Percentiles rank a stretch among this genome's conserved stretches.
Evolutionary conservation across 2,888 invertebrate genomes (phyloP).

Genomic region (Drosophila meridionalis): DNA sequence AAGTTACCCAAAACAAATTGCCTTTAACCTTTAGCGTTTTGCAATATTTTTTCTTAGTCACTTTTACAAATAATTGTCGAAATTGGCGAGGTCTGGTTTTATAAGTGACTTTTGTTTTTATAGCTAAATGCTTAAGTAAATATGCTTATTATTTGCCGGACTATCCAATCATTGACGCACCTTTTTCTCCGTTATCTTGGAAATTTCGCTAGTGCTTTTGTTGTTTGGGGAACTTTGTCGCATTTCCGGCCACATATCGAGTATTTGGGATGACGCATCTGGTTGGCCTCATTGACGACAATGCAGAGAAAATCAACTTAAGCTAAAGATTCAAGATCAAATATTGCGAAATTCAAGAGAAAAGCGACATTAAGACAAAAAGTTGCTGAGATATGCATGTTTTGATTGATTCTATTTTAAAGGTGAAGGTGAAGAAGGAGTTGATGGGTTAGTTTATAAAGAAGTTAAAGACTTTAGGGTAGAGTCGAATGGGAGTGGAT

Average conservation of each 20-base stretch:
- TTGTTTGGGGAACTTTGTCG: conserved; percentile 43
- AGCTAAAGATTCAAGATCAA: conserved; percentile 47
- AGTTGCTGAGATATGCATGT: conserved; percentile 5
- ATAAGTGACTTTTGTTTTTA: background rate
- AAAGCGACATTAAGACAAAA: conserved; percentile 33
- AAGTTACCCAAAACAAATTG: background rate
- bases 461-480: background rate
- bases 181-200: conserved; percentile 39
- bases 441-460: background rate
- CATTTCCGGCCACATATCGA: conserved; percentile 49
- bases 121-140: conserved; percentile 5
- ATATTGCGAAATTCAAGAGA: conserved; percentile 49
- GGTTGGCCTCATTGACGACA: conserved; percentile 43
- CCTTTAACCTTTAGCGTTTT: background rate
- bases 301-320: conserved; percentile 52
- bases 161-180: conserved; percentile 44
- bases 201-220: conserved; percentile 24
- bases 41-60: background rate
- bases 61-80: background rate
- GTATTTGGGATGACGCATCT: conserved; percentile 61
- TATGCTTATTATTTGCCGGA: conserved; percentile 3
- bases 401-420: conserved; percentile 6
- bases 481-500: background rate
- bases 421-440: background rate
- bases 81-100: background rate